phyloP scores from a whole-genome alignment of 2,888 invertebrate genomes.

The Aradus depressus region DNA sequence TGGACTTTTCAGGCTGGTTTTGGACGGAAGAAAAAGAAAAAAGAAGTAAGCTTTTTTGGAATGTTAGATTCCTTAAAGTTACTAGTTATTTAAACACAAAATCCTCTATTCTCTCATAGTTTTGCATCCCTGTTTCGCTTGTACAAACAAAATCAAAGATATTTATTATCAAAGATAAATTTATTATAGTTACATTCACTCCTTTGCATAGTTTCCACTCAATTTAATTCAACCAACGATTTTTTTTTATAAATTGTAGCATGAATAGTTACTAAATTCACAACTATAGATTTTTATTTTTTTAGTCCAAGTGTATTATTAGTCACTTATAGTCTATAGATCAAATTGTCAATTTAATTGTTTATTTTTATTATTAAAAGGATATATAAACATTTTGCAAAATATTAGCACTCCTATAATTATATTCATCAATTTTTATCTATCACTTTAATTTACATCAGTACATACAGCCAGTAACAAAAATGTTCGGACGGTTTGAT shows the following conservation, averaged over 20 bases:
- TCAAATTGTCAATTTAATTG: too few relatives aligned
- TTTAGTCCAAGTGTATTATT: background rate
- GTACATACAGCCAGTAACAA: too few relatives aligned
- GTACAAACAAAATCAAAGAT: constrained; percentile 13
- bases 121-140: constrained; percentile 26
- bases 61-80: constrained; percentile 40
- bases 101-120: constrained; percentile 24
- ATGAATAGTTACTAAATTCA: constrained; percentile 7
- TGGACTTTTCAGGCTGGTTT: constrained; percentile 37
- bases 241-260: too few relatives aligned
- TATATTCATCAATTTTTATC: background rate
- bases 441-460: too few relatives aligned
- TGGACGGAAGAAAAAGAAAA: constrained; percentile 96
- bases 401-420: constrained; percentile 3
- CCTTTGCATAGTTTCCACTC: too few relatives aligned
- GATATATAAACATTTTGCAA: background rate
- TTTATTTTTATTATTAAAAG: background rate
- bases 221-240: too few relatives aligned
- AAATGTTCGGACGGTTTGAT: too few relatives aligned
- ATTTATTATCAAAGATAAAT: too few relatives aligned
- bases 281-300: background rate
- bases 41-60: constrained; percentile 82
- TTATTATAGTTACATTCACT: too few relatives aligned
- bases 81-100: constrained; percentile 21
- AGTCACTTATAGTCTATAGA: background rate